Evolutionary conservation across 2,797 vertebrate species (phyloP).

Genomic region (Pangasius sanitwongsei): DNA sequence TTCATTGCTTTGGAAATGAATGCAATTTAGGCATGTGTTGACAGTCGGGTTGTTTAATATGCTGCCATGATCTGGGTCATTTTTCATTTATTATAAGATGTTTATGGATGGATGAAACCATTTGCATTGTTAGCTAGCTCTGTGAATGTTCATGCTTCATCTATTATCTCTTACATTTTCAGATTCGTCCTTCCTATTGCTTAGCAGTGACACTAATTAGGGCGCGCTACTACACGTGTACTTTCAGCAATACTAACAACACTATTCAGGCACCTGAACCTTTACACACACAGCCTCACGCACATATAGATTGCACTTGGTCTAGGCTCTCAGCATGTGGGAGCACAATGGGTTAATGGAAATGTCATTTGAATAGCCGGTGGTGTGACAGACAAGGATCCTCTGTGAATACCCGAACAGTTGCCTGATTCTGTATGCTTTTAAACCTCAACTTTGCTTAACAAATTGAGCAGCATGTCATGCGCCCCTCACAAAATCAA

Average conservation of each 20-base stretch:
- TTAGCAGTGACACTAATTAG: no score
- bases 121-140: neutral
- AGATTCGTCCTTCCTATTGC: neutral
- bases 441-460: constrained; percentile 48
- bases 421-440: constrained; percentile 23
- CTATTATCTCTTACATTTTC: neutral
- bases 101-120: neutral
- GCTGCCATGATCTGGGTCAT: neutral
- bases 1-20: neutral
- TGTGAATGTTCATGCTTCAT: neutral
- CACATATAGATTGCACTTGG: neutral
- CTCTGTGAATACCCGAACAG: constrained; percentile 45
- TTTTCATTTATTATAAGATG: neutral
- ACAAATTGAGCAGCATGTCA: constrained; percentile 49
- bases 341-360: constrained; percentile 47
- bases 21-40: no score
- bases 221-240: neutral
- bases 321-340: neutral
- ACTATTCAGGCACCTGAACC: neutral
- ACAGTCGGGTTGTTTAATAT: neutral
- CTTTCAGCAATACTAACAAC: neutral
- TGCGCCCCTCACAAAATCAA: constrained; percentile 14
- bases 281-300: neutral
- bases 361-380: constrained; percentile 51
- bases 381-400: constrained; percentile 44